Percentiles rank a stretch among this genome's conserved stretches.
Evolutionary conservation across 2,797 vertebrate species (phyloP).

Genomic region (Gambelia wislizenii): DNA sequence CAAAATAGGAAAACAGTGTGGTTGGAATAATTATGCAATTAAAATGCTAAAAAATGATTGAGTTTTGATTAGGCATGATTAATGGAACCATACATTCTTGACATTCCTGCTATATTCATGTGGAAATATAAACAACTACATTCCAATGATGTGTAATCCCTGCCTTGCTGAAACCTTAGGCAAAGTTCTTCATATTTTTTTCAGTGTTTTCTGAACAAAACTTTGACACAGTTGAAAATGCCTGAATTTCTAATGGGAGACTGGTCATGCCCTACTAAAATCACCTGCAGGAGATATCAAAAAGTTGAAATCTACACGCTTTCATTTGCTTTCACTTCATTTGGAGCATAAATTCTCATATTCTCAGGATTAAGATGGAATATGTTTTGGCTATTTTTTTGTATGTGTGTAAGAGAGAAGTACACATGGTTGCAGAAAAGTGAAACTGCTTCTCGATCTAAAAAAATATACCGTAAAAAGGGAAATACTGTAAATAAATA

Average conservation of each 20-base stretch:
- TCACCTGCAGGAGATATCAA: neutral
- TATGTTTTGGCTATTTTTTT: neutral
- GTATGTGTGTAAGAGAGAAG: neutral
- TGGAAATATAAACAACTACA: constrained; percentile 37
- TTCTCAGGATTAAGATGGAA: neutral
- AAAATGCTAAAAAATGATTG: constrained; percentile 22
- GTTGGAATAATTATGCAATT: constrained; percentile 29
- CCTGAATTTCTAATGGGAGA: constrained; percentile 5
- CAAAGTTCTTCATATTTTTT: constrained; percentile 14
- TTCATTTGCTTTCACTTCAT: constrained; percentile 9
- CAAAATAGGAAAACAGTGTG: neutral
- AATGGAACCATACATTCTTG: constrained; percentile 31
- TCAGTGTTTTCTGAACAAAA: constrained; percentile 7
- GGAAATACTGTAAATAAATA: neutral
- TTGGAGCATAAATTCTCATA: neutral
- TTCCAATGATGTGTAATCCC: constrained; percentile 25
- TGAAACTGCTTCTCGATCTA: neutral
- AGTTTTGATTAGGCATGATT: constrained; percentile 28
- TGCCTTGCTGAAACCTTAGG: neutral
- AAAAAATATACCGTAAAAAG: neutral
- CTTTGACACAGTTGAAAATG: constrained; percentile 7
- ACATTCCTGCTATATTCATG: constrained; percentile 28
- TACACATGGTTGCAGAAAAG: neutral
- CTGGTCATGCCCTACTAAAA: neutral
- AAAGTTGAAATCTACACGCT: neutral